phyloP scores from a whole-genome alignment of 2,888 invertebrate genomes.

The Heliconius erato region DNA sequence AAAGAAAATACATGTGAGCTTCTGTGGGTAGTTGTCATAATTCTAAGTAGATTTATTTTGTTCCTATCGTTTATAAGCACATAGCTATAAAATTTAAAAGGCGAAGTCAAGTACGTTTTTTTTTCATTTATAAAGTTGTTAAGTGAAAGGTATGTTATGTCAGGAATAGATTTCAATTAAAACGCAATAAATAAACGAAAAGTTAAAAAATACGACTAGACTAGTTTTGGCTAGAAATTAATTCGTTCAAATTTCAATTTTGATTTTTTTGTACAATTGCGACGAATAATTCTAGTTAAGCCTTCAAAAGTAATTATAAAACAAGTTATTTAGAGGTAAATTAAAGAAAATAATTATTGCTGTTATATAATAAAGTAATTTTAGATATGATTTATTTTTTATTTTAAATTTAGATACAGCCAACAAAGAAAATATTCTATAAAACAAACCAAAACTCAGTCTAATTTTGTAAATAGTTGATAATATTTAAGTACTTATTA shows the following conservation, averaged over 20 bases:
- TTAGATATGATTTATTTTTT: not conserved
- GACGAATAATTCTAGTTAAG: not conserved
- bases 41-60: too few relatives aligned
- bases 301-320: not conserved
- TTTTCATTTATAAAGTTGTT: conserved; percentile 48
- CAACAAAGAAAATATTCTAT: not conserved
- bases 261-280: not conserved
- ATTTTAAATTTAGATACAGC: not conserved
- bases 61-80: not conserved
- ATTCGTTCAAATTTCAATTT: not conserved
- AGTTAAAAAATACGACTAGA: conserved; percentile 38
- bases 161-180: conserved; percentile 1
- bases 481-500: too few relatives aligned
- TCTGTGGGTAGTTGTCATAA: too few relatives aligned
- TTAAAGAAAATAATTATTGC: too few relatives aligned
- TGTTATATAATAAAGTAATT: not conserved
- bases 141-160: conserved; percentile 58
- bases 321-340: not conserved
- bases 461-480: too few relatives aligned
- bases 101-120: conserved; percentile 18
- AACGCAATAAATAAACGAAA: not conserved
- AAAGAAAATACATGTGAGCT: too few relatives aligned
- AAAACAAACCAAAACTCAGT: not conserved
- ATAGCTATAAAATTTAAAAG: not conserved
- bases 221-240: conserved; percentile 34